Evolutionary conservation across 1,140 invertebrate species (phyloP).

Genomic region (Aphidius gifuensis): DNA sequence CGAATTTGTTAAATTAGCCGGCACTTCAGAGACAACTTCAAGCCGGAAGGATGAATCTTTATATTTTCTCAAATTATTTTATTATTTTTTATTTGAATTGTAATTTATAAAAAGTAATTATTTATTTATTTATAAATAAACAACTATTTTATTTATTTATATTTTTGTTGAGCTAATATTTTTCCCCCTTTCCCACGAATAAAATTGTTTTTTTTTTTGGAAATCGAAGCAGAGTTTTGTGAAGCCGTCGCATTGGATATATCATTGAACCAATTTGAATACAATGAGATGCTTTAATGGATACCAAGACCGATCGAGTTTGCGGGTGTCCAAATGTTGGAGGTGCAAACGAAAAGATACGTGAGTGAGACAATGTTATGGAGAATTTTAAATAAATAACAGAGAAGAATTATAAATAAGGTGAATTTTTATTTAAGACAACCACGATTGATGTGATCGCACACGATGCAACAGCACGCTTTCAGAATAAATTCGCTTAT

Average conservation of each 20-base stretch:
- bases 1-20: constrained; percentile 49
- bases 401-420: constrained; percentile 18
- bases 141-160: too few species aligned
- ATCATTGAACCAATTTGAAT: constrained; percentile 45
- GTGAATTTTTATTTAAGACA: constrained; percentile 39
- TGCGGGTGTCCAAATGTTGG: constrained; percentile 42
- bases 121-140: too few species aligned
- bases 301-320: constrained; percentile 30
- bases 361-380: constrained; percentile 15
- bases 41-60: constrained; percentile 2
- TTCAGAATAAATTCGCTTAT: constrained; percentile 37
- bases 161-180: too few species aligned
- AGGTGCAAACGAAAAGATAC: constrained; percentile 45
- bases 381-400: constrained; percentile 14
- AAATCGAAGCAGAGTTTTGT: too few species aligned
- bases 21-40: constrained; percentile 13
- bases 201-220: too few species aligned
- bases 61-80: constrained; percentile 1
- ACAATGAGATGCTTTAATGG: constrained; percentile 49
- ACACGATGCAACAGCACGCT: constrained; percentile 50
- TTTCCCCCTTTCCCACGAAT: too few species aligned
- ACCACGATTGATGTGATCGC: constrained; percentile 51
- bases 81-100: neutral
- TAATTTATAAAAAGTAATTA: neutral
- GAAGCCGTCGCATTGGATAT: too few species aligned